These are phyloP conservation scores for Nasonia giraulti DNA, from an alignment of 1,140 invertebrate genomes.

Conservation along the genomic window DNA sequence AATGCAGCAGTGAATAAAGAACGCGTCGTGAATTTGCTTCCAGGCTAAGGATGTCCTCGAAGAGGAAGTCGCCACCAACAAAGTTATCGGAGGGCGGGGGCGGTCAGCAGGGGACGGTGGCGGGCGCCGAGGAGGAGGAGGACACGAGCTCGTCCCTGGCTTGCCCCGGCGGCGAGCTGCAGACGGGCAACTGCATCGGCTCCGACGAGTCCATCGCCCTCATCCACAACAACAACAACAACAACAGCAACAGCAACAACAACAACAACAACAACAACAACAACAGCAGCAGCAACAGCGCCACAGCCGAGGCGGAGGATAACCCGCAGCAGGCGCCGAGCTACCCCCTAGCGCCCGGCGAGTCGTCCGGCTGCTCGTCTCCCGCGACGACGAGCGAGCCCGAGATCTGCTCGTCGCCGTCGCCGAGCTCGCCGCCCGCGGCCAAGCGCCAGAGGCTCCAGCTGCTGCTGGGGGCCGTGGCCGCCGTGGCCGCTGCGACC, in stretches of 20 bases:
- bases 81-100: conserved; percentile 89
- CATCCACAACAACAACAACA: conserved; percentile 28
- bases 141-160: conserved; percentile 74
- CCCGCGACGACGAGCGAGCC: conserved; percentile 70
- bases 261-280: conserved; percentile 10
- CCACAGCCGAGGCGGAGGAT: conserved; percentile 34
- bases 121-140: conserved; percentile 78
- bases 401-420: conserved; percentile 68
- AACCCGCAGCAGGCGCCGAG: conserved; percentile 14
- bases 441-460: conserved; percentile 66
- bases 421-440: conserved; percentile 63
- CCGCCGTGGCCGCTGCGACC: conserved; percentile 2
- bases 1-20: background rate
- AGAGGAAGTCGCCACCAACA: conserved; percentile 92
- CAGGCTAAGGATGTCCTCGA: conserved; percentile 93
- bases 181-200: conserved; percentile 3
- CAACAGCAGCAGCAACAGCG: background rate
- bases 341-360: conserved; percentile 53
- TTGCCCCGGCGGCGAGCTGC: conserved; percentile 38
- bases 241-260: conserved; percentile 23
- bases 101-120: conserved; percentile 68
- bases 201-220: conserved; percentile 46
- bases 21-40: conserved; percentile 59
- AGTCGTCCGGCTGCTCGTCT: conserved; percentile 66
- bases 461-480: conserved; percentile 52